Conservation (phyloP, 2,797 vertebrate species). For the Vespertilio murinus region DNA sequence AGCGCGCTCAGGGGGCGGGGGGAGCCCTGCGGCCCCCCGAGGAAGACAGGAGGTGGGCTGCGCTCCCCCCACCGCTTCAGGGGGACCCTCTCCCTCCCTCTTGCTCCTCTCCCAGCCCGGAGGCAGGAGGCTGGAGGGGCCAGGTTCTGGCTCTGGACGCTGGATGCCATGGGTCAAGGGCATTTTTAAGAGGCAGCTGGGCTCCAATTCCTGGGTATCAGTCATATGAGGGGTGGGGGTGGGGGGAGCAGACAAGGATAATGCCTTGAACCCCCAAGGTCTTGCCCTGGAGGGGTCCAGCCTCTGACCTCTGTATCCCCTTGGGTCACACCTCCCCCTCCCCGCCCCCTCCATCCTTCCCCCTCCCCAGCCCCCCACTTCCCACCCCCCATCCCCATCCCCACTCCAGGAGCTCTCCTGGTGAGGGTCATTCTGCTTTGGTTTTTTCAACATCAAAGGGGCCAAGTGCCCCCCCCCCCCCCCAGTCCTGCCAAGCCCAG, state of each 20-base stretch:
- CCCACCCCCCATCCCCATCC: neutral
- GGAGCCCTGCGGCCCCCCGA: neutral
- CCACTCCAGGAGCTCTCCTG: neutral
- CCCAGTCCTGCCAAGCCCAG: constrained; percentile 34
- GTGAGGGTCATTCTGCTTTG: constrained; percentile 62
- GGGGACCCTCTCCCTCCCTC: neutral
- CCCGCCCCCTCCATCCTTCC: neutral
- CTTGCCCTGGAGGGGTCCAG: neutral
- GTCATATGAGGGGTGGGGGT: neutral
- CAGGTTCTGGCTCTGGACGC: neutral
- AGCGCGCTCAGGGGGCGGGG: neutral
- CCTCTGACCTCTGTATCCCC: constrained; percentile 41
- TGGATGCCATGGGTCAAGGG: neutral
- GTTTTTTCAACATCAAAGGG: constrained; percentile 71
- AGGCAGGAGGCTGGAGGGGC: neutral
- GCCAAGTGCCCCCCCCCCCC: neutral
- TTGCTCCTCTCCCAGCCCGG: neutral
- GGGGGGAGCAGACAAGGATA: neutral
- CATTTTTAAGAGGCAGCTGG: constrained; percentile 6
- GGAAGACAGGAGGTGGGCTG: neutral
- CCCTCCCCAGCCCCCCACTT: neutral
- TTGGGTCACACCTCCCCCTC: neutral
- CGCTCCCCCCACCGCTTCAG: neutral
- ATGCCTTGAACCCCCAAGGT: neutral
- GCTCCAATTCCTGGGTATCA: neutral